phyloP scores from a whole-genome alignment of 2,113 vertebrate species.

The Poeciliopsis occidentalis region DNA sequence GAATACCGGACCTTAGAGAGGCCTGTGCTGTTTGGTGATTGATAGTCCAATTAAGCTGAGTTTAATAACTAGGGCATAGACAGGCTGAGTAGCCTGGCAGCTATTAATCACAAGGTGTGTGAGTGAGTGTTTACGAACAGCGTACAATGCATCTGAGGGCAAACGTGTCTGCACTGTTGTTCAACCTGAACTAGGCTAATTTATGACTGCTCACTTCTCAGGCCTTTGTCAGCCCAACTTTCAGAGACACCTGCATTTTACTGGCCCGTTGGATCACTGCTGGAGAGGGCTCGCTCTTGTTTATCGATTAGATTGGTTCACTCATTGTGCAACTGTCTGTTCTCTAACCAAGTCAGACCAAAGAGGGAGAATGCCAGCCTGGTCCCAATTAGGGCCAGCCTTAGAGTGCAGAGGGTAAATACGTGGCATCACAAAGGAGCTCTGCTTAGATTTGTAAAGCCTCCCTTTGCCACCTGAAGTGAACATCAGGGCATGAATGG shows the following conservation, averaged over 20 bases:
- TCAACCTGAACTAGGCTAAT: constrained; percentile 44
- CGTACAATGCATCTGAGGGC: constrained; percentile 33
- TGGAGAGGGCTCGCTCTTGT: constrained; percentile 3
- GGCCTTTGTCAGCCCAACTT: constrained; percentile 38
- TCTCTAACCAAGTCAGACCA: constrained; percentile 46
- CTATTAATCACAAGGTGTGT: constrained; percentile 73
- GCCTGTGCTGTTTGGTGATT: constrained; percentile 68
- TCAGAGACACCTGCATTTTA: constrained; percentile 30
- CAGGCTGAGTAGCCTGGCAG: constrained; percentile 58
- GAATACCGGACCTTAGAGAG: constrained; percentile 52
- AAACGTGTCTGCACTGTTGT: constrained; percentile 35
- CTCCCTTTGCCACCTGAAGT: constrained; percentile 44
- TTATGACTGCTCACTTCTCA: constrained; percentile 54
- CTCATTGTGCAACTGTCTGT: constrained; percentile 22
- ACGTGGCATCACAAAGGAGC: constrained; percentile 25
- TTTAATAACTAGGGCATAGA: constrained; percentile 78
- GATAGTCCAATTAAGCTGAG: constrained; percentile 76
- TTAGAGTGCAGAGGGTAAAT: constrained; percentile 40
- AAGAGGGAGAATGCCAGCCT: constrained; percentile 31
- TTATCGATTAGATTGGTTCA: constrained; percentile 31
- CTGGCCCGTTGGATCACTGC: constrained; percentile 8
- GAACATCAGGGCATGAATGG: constrained; percentile 34
- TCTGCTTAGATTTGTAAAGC: constrained; percentile 39
- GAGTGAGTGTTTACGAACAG: constrained; percentile 38
- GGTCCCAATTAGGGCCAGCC: constrained; percentile 46